Base-by-base conservation (phyloP, 2,113 vertebrate species). In the Notarius quadriscutis region DNA sequence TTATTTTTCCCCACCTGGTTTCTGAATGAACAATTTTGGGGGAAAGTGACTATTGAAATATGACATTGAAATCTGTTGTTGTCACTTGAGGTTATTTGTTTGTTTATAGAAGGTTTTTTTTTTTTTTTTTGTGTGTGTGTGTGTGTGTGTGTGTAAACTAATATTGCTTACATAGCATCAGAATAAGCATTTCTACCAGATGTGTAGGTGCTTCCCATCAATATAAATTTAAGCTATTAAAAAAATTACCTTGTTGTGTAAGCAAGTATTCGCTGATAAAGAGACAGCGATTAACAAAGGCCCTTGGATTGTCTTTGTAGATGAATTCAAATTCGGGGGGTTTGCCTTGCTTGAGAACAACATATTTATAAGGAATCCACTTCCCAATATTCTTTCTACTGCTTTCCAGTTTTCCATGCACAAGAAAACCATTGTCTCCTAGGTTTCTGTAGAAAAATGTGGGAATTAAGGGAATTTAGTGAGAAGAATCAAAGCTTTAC, bases 341-440 rank as follows among this genome's bases (percentile, higher is more conserved):
- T 0, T 0, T 0, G 4, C 0, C 1, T 0, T 85, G 41, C 60
- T 6, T 0, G 0, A 0, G 20, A 22, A 15, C 0, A 14, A 94
- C 0, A 0, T 97, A 97, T 87, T 97, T 97, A 89, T 97, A 97
- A 1, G 95, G 94, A 65, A 96, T 89, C 2, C 0, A 0, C 25
- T 14, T 25, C 4, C 87, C 0, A 41, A 93, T 0, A 2, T 83
- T 25, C 4, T 75, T 15, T 80, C 53, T 93, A 12, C 48, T 14
- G 17, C 95, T 69, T 67, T 27, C 9, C 0, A 89, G 0, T 0
- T 2, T 4, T 18, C 93, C 90, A 74, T 95, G 94, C 1, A 96
- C 82, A 77, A 97, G 94, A 74, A 57, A 90, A 0, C 93, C 87
- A 0, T 94, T 83, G 0, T 91, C 65, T 0, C 0, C 72, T 2